phyloP scores from a whole-genome alignment of 1,140 invertebrate species.

The Drusus annulatus region DNA sequence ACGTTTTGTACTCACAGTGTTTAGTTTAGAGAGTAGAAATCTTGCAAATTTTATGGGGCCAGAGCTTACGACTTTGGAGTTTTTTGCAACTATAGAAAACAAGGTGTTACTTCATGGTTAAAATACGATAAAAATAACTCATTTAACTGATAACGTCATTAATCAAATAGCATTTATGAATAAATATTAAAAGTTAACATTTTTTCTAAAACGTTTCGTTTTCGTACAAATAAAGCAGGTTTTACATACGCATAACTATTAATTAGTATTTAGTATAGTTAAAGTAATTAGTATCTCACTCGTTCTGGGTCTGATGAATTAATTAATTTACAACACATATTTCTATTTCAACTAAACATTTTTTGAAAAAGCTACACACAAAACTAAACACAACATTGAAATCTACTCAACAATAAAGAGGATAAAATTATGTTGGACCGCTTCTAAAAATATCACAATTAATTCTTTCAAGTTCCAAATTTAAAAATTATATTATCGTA shows the following conservation, averaged over 20 bases:
- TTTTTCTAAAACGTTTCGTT: not conserved
- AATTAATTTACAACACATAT: slow-evolving; percentile 1
- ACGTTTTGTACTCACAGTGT: too few relatives aligned
- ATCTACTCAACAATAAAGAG: not conserved
- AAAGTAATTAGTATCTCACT: not conserved
- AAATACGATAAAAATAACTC: too few relatives aligned
- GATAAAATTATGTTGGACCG: slow-evolving; percentile 18
- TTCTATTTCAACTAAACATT: not conserved
- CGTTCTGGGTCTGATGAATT: slow-evolving; percentile 1
- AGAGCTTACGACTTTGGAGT: too few relatives aligned
- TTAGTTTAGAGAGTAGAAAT: too few relatives aligned
- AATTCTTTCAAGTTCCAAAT: not conserved
- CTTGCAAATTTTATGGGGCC: too few relatives aligned
- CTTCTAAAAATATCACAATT: slow-evolving; percentile 24
- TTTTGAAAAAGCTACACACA: too few relatives aligned
- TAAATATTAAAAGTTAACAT: too few relatives aligned
- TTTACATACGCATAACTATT: not conserved
- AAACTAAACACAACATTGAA: not conserved
- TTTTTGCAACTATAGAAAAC: too few relatives aligned
- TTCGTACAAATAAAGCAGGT: not conserved
- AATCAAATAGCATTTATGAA: too few relatives aligned
- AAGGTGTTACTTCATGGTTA: too few relatives aligned
- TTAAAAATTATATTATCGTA: not conserved
- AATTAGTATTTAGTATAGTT: not conserved
- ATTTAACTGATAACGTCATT: too few relatives aligned